A percentile compares a stretch with the other conserved stretches of the same genome.
These are phyloP conservation scores for Myrmophylax atrothorax DNA, from an alignment of 2,113 vertebrate species.

Conservation along the genomic window DNA sequence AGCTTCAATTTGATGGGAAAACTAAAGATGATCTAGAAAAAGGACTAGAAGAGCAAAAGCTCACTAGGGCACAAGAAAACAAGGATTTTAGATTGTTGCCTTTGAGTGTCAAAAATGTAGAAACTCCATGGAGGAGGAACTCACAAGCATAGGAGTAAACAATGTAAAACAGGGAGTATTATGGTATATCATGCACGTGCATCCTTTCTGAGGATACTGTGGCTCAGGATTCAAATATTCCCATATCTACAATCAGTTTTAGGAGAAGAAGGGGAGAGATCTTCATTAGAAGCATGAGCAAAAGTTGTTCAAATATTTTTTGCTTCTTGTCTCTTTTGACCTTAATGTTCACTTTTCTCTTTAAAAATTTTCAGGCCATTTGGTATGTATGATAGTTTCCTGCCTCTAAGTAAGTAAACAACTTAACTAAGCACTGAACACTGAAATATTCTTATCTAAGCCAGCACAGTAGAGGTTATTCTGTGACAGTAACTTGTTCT, in stretches of 20 bases:
- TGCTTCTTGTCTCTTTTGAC: neutral
- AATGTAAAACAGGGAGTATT: neutral
- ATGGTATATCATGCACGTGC: fast-evolving
- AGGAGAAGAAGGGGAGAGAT: neutral
- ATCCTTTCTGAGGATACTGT: neutral
- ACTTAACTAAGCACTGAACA: neutral
- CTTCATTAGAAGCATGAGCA: neutral
- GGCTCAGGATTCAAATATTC: neutral
- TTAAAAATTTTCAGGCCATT: neutral
- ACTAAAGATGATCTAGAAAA: neutral
- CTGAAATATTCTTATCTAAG: neutral
- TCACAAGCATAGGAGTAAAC: neutral
- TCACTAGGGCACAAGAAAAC: neutral
- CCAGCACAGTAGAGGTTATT: neutral
- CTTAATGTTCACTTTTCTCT: neutral
- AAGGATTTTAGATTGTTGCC: neutral
- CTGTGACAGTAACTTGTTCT: neutral
- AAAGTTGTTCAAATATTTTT: neutral
- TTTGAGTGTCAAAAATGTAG: neutral
- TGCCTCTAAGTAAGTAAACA: neutral
- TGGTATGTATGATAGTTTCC: neutral
- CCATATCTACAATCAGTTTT: neutral
- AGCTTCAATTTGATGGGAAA: neutral
- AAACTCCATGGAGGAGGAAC: neutral
- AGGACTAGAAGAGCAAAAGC: neutral